phyloP scores from a whole-genome alignment of 1,140 invertebrate species.

The Trypoxylus dichotomus region DNA sequence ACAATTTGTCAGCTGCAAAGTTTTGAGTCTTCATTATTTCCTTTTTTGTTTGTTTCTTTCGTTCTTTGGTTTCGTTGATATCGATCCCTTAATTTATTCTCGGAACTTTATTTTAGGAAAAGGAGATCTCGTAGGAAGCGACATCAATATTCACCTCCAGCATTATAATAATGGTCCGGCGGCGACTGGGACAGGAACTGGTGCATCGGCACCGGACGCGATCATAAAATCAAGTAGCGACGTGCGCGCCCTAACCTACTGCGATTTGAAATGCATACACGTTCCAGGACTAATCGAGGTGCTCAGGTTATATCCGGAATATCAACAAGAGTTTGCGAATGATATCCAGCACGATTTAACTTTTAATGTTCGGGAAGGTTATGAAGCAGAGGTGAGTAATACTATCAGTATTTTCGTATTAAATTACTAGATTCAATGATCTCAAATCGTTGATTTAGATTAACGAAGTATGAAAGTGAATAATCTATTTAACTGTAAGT shows the following conservation, averaged over 20 bases:
- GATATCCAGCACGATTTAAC: conserved; percentile 96
- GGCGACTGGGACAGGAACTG: conserved; percentile 54
- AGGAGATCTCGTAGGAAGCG: conserved; percentile 93
- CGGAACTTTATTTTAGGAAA: conserved; percentile 69
- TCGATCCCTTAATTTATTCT: neutral
- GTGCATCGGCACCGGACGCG: conserved; percentile 64
- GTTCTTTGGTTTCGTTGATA: neutral
- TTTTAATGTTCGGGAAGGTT: conserved; percentile 92
- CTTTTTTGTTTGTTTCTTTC: neutral
- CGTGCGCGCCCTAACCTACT: conserved; percentile 90
- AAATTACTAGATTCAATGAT: no score
- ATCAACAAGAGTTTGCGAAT: conserved; percentile 88
- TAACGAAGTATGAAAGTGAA: neutral
- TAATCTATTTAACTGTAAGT: neutral
- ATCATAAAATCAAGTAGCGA: conserved; percentile 92
- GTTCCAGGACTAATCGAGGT: conserved; percentile 90
- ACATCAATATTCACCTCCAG: conserved; percentile 80
- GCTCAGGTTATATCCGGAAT: conserved; percentile 88
- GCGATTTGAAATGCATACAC: conserved; percentile 93
- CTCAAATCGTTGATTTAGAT: neutral
- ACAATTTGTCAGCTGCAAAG: neutral
- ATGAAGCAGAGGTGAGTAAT: conserved; percentile 75
- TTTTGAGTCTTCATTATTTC: neutral
- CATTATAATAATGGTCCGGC: conserved; percentile 58
- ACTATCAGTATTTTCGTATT: neutral